A percentile compares a stretch with the other conserved stretches of the same genome.
phyloP scores from a whole-genome alignment of 2,797 vertebrate species.

The Columba guinea region DNA sequence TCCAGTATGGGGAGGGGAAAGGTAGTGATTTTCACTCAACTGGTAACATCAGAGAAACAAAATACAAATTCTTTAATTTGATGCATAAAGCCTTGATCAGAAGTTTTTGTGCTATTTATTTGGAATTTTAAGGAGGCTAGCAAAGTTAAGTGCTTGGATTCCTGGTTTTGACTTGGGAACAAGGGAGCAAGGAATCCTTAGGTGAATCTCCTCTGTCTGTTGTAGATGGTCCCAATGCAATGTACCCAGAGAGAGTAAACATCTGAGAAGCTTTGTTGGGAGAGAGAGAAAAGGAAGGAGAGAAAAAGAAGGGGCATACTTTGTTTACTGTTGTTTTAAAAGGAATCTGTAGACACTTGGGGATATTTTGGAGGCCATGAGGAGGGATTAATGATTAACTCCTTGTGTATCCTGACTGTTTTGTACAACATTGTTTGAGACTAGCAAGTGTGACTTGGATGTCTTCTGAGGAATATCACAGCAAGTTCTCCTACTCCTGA shows the following conservation, averaged over 20 bases:
- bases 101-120: background rate
- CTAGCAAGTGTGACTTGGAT: background rate
- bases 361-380: background rate
- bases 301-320: background rate
- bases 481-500: background rate
- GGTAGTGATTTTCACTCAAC: background rate
- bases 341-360: background rate
- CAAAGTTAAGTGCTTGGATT: background rate
- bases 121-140: background rate
- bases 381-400: background rate
- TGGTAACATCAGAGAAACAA: background rate
- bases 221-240: background rate
- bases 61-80: background rate
- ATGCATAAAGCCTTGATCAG: background rate
- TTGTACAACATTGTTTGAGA: background rate
- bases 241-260: background rate
- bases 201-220: background rate
- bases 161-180: background rate
- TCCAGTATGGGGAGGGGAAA: background rate
- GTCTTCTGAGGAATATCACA: background rate
- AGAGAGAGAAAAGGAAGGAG: background rate
- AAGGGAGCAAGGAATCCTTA: background rate
- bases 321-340: background rate
- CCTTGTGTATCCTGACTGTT: background rate
- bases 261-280: background rate